These are phyloP conservation scores for Armadillidium nasatum DNA, from an alignment of 1,140 invertebrate genomes.

Conservation along the genomic window DNA sequence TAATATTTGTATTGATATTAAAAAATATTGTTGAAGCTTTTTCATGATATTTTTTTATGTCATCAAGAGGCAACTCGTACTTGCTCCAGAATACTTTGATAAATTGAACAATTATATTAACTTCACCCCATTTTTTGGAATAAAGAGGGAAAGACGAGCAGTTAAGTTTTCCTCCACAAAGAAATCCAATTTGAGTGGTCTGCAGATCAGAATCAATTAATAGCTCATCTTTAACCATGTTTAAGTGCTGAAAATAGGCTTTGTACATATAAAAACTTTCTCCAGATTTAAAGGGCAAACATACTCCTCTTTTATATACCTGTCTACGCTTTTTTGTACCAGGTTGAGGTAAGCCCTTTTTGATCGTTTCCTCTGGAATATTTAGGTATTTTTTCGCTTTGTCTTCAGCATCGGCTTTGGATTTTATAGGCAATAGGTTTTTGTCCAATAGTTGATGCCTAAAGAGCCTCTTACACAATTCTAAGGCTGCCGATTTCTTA, in stretches of 20 bases:
- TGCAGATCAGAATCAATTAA: neutral
- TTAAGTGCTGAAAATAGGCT: slow-evolving; percentile 11
- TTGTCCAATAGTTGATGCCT: slow-evolving; percentile 34
- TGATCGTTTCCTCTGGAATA: slow-evolving; percentile 14
- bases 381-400: slow-evolving; percentile 25
- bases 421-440: slow-evolving; percentile 25
- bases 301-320: slow-evolving; percentile 31
- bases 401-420: slow-evolving; percentile 8
- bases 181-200: slow-evolving; percentile 13
- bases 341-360: slow-evolving; percentile 7
- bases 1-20: slow-evolving; percentile 12
- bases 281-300: slow-evolving; percentile 13
- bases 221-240: too few relatives aligned
- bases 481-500: slow-evolving; percentile 36
- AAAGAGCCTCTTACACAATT: slow-evolving; percentile 32
- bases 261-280: neutral
- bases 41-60: slow-evolving; percentile 36
- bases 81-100: slow-evolving; percentile 8
- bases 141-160: slow-evolving; percentile 32
- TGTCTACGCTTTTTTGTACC: slow-evolving; percentile 37
- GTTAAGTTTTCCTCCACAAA: slow-evolving; percentile 18
- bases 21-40: slow-evolving; percentile 32
- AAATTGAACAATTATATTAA: slow-evolving; percentile 22
- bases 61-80: neutral
- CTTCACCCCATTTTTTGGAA: slow-evolving; percentile 36